Evolutionary conservation across 2,888 invertebrate species (phyloP).

Genomic region (Julus scandinavius): DNA sequence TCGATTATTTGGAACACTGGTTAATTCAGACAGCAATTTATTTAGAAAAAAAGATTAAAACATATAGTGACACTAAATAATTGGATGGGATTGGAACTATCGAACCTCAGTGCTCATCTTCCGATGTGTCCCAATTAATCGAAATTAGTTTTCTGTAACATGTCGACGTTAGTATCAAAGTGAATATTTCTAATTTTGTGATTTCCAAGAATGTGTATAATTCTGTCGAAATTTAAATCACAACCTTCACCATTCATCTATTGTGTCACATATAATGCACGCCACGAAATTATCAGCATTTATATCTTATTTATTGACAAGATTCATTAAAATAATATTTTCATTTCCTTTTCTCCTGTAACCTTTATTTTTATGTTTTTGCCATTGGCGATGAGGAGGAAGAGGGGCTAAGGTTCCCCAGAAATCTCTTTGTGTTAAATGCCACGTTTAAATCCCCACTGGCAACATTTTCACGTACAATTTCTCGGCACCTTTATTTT

Average conservation of each 20-base stretch:
- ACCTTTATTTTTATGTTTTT: background rate
- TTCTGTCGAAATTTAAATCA: background rate
- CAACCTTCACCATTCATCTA: background rate
- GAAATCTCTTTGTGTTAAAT: background rate
- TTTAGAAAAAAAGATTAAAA: no score
- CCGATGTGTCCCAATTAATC: no score
- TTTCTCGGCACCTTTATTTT: background rate
- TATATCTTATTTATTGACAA: background rate
- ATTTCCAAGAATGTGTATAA: no score
- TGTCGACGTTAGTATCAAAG: no score
- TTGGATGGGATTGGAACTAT: no score
- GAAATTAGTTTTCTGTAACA: no score
- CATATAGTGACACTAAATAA: no score
- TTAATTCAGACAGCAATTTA: no score
- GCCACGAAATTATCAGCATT: background rate
- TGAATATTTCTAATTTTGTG: no score
- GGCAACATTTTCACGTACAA: background rate
- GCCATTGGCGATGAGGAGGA: background rate
- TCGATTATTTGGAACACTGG: no score
- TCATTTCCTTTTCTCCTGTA: background rate
- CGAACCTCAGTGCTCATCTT: no score
- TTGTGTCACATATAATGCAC: background rate
- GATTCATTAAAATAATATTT: background rate
- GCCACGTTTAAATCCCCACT: background rate
- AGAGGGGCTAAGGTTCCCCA: background rate